Evolutionary conservation across 2,797 vertebrate species (phyloP), one percentile per base, ranked within the genome.

Genomic region (Tapera naevia): DNA sequence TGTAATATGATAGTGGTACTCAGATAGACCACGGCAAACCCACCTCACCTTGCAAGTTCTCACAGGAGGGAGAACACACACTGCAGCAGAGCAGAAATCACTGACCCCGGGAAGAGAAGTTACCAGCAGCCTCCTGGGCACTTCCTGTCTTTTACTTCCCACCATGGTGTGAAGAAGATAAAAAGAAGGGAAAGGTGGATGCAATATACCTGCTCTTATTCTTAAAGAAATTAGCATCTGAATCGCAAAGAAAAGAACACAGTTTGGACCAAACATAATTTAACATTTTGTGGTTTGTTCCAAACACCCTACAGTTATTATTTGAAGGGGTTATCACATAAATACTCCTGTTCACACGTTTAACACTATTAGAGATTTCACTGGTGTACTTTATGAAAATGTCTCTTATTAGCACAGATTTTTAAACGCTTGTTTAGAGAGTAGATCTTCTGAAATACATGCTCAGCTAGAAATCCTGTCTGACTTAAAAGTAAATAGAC

Each of bases 401-500:
- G 6, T 18, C 37, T 86, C 70, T 69, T 28, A n/a, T 22, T 19
- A 85, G 33, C 50, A 60, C 2, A 43, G 74, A 64, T 82, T 83
- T 88, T 53, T 27, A 67, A 65, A 35, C 22, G 37, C 7, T 81
- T 69, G 17, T 72, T 76, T 48, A 80, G 13, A 1, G 80, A 83
- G 71, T 8, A 87, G 71, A 90, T 60, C 35, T 72, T 67, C 73
- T 50, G 61, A 76, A 85, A 91, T 21, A 45, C 12, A 62, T 11
- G 35, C 70, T 91, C 84, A 76, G 70, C 37, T 80, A 94, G 84
- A 89, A 87, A 41, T 72, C 74, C 56, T 43, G 50, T 41, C 82
- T 87, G 82, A 78, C 82, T 91, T 60, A 65, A 53, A 86, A 88
- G 88, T 65, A 95, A 94, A 91, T 27, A 92, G 64, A 50, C 56